Conservation (phyloP, 2,797 vertebrate genomes). For the Pangasius larnaudii region DNA sequence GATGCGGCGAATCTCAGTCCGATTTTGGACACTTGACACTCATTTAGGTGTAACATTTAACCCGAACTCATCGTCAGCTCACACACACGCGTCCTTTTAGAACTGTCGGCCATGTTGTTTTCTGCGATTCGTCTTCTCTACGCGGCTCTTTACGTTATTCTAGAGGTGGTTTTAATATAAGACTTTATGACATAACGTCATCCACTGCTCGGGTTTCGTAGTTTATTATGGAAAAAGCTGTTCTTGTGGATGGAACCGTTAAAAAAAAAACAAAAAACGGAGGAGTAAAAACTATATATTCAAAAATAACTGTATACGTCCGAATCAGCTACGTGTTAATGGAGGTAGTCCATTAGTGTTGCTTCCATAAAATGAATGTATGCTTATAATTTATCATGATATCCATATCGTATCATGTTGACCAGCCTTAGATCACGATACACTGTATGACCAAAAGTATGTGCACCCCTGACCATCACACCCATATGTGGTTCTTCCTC, state of each 20-base stretch:
- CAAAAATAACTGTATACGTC: not conserved
- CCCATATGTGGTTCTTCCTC: too few species aligned
- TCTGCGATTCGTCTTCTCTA: not conserved
- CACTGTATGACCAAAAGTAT: too few species aligned
- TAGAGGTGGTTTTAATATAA: not conserved
- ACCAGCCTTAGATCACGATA: not conserved
- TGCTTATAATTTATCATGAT: not conserved
- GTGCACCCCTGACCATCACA: not conserved
- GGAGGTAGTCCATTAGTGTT: not conserved
- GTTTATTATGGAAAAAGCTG: not conserved
- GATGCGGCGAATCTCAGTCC: too few species aligned
- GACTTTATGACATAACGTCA: too few species aligned
- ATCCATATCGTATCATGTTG: not conserved
- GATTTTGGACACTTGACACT: not conserved
- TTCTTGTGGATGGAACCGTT: not conserved
- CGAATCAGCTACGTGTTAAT: not conserved
- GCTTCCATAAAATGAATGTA: not conserved
- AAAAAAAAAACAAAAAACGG: not conserved
- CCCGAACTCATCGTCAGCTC: not conserved
- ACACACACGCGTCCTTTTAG: not conserved
- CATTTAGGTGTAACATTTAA: not conserved
- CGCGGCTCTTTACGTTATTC: not conserved
- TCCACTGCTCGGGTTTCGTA: not conserved
- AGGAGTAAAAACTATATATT: not conserved
- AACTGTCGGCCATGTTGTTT: not conserved